Base-by-base conservation (phyloP, 2,113 vertebrate genomes). In the Dendrocopos noguchii region DNA sequence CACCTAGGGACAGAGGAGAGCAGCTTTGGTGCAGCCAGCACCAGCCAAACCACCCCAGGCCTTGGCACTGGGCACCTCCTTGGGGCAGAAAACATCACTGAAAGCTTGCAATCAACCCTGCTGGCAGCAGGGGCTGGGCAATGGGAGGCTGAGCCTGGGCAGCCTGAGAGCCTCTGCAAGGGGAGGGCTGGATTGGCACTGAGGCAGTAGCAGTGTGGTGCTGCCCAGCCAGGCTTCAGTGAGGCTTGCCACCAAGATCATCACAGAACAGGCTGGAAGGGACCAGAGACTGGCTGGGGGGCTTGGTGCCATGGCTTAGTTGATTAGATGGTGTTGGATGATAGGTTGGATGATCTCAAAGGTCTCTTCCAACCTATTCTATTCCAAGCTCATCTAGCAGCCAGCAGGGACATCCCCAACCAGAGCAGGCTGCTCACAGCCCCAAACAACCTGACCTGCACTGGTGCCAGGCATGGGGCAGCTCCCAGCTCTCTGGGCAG, bases 1-100 rank as follows among this genome's bases (percentile, higher is more conserved):
- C 99, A 99, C 96, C 99, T 99, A 73, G 34, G 88, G 33, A 53
- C 73, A 87, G 18, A 94, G 46, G n/a, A 88, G 25, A 68, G 22
- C 2, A 16, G 86, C 3, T 28, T 57, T 80, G 73, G 46, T 88
- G 44, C 22, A 86, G 60, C 22, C 50, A 87, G 39, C 13, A 75
- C 8, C 3, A 44, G 6, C 42, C 52, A 87, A 88, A 31, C 13
- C 47, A 78, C 47, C 78, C 22, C 57, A 80, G 90, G 18, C 31
- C 31, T 56, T 36, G 36, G 20, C 72, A 42, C 87, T 42, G 36
- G 36, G 36, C 36, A 36, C 36, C 36, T 36, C 44, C 44, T 44
- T 44, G 44, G 46, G 46, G 46, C 46, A 67, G 74, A 59, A 25
- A 15, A 28, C 22, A 55, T 65, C 21, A 29, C 57, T 53, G 42